Conservation (phyloP, 2,888 invertebrate species). For the Protodeltote pygarga region DNA sequence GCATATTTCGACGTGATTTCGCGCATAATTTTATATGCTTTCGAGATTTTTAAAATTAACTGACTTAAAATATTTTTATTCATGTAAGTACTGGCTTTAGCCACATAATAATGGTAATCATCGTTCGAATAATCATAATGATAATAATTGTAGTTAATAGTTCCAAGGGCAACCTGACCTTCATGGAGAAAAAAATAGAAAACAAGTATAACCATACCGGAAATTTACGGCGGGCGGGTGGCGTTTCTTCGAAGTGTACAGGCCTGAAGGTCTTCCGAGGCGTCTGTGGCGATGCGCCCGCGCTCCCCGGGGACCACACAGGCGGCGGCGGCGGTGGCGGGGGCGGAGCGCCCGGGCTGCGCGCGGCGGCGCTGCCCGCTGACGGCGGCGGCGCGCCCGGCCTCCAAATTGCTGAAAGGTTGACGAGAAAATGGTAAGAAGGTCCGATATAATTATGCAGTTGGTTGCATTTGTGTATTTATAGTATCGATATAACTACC, state of each 20-base stretch:
- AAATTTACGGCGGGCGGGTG: constrained; percentile 77
- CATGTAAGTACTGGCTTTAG: too few species aligned
- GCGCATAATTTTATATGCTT: too few species aligned
- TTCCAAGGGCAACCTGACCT: too few species aligned
- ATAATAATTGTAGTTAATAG: too few species aligned
- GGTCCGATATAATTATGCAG: neutral
- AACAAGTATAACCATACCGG: constrained; percentile 58
- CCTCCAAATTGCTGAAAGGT: constrained; percentile 77
- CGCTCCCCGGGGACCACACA: constrained; percentile 93
- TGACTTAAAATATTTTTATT: too few species aligned
- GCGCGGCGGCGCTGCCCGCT: constrained; percentile 63
- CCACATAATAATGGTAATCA: too few species aligned
- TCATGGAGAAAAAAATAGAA: too few species aligned
- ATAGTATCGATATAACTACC: neutral
- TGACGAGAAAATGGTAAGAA: constrained; percentile 3
- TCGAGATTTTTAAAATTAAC: too few species aligned
- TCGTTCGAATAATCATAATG: too few species aligned
- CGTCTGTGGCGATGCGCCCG: constrained; percentile 90
- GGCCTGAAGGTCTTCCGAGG: constrained; percentile 93
- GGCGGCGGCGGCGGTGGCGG: constrained; percentile 89
- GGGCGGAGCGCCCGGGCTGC: constrained; percentile 81
- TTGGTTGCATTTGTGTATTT: neutral
- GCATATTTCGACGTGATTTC: too few species aligned
- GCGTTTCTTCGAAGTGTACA: constrained; percentile 87
- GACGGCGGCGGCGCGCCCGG: constrained; percentile 76